A percentile compares a stretch with the other conserved stretches of the same genome.
These are phyloP conservation scores for Plutella xylostella DNA, from an alignment of 2,888 invertebrate genomes.

Conservation along the genomic window DNA sequence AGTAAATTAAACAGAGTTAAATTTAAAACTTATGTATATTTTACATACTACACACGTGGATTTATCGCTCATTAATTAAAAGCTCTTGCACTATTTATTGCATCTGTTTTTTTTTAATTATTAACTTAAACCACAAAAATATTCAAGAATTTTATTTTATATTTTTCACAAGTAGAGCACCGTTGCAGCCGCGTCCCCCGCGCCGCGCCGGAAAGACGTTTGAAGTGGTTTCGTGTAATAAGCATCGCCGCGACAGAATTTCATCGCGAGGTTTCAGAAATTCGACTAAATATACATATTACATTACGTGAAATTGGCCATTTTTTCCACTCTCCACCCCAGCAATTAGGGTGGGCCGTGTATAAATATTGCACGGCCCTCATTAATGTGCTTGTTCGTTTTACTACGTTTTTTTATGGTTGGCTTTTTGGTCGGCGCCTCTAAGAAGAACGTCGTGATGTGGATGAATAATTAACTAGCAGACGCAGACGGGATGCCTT, in stretches of 20 bases:
- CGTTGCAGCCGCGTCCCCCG: conserved; percentile 18
- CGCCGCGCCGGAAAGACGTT: conserved; percentile 46
- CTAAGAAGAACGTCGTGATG: conserved; percentile 36
- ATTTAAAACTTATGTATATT: too few relatives aligned
- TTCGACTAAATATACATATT: conserved; percentile 69
- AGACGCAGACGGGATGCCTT: not conserved
- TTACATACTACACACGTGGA: too few relatives aligned
- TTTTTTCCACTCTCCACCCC: conserved; percentile 71
- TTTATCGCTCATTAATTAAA: too few relatives aligned
- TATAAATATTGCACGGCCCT: conserved; percentile 69
- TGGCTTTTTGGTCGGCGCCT: conserved; percentile 44
- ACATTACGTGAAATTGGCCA: conserved; percentile 71
- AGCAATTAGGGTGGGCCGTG: conserved; percentile 68
- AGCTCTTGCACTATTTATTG: too few relatives aligned
- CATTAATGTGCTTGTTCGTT: conserved; percentile 68
- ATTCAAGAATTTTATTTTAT: too few relatives aligned
- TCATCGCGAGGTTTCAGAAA: conserved; percentile 48
- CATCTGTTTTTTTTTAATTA: too few relatives aligned
- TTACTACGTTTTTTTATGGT: conserved; percentile 56
- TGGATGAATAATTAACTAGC: conserved; percentile 62
- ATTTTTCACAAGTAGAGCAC: too few relatives aligned
- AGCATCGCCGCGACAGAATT: conserved; percentile 62
- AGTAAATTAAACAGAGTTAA: too few relatives aligned
- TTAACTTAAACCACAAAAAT: too few relatives aligned
- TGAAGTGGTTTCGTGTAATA: conserved; percentile 61